phyloP scores from a whole-genome alignment of 2,888 invertebrate genomes.

The Chydorus sphaericus region DNA sequence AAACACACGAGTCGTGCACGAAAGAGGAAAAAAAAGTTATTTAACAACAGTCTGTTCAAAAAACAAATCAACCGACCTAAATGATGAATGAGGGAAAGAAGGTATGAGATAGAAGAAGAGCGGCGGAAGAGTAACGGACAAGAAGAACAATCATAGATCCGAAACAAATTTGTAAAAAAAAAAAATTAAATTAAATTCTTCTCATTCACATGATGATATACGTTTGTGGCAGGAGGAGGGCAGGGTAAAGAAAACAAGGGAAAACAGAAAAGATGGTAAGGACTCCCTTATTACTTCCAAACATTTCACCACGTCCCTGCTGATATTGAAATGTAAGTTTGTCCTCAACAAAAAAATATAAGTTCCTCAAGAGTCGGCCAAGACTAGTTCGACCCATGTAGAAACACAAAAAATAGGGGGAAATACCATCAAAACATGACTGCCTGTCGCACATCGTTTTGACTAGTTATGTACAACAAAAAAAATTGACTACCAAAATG shows the following conservation, averaged over 20 bases:
- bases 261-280: neutral
- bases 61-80: conserved; percentile 2
- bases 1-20: conserved; percentile 4
- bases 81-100: neutral
- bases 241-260: neutral
- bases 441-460: neutral
- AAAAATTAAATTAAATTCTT: neutral
- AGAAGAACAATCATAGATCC: neutral
- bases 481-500: neutral
- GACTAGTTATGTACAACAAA: conserved; percentile 8
- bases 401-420: neutral
- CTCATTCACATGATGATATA: neutral
- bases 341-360: neutral
- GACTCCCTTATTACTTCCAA: neutral
- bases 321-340: neutral
- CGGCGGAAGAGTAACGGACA: neutral
- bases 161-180: neutral
- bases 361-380: neutral
- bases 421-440: neutral
- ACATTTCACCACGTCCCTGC: conserved; percentile 1
- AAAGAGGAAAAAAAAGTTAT: neutral
- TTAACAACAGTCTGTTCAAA: conserved; percentile 7
- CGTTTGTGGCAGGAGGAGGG: neutral
- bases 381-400: neutral
- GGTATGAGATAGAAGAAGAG: neutral